Evolutionary conservation across 2,797 vertebrate species (phyloP), one percentile per base, ranked within the genome.

Genomic region (Etheostoma perlongum): DNA sequence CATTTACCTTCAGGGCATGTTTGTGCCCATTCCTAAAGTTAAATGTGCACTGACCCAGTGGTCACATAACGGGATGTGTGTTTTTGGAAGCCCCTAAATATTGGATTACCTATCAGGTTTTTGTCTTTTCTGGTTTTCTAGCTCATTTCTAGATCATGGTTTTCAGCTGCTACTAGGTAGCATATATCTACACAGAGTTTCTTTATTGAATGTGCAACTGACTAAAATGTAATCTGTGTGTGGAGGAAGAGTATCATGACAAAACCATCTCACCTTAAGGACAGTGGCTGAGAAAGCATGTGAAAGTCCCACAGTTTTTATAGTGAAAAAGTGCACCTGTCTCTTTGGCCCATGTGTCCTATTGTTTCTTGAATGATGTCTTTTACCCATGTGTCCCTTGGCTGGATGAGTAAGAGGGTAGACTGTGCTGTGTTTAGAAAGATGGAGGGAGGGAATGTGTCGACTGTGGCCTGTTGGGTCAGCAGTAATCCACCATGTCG

Each of bases 21-120:
- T 84, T 66, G 42, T 13, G 10, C 10, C 36, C 36, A 9, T 40
- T 40, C 36, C 36, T 10, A 11, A 40, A 40, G 36, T 40, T 40
- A 40, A 40, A 40, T 40, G 36, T 40, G 36, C 36, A 40, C 36
- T 40, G 36, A 40, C 36, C 36, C 78, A 82, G 40, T 46, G 67
- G 68, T 82, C 76, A 59, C 42, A 6, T 66, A 76, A 75, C 3
- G 4, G 33, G 25, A 68, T 76, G 42, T 71, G 21, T 58, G 58
- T 53, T 61, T 69, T 59, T 62, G 59, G 52, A 40, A 64, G 65
- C 25, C 40, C 44, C 23, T 58, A 57, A 69, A 75, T 67, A 59
- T 51, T 18, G 60, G 67, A 59, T 81, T 82, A 42, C 74, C 72
- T 36, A 70, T 80, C 64, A 78, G 49, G 63, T 77, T 77, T 64